A percentile compares a stretch with the other conserved stretches of the same genome.
phyloP scores from a whole-genome alignment of 2,888 invertebrate species.

The Branchipolynoe longqiensis region DNA sequence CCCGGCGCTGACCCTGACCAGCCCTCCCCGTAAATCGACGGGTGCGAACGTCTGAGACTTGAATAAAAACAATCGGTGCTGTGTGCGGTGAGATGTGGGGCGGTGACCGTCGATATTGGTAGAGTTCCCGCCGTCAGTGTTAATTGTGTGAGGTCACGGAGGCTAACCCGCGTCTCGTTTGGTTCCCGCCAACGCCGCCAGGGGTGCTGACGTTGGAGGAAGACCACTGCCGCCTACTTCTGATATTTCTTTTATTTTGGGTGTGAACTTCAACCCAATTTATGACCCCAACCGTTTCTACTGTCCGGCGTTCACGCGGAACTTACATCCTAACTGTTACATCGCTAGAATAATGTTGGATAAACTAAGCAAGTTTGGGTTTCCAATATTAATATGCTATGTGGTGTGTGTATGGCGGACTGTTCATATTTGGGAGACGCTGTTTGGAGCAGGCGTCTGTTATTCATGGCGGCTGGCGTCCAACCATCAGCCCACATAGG shows the following conservation, averaged over 20 bases:
- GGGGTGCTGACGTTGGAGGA: background rate
- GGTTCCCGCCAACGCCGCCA: background rate
- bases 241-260: background rate
- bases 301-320: background rate
- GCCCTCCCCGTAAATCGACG: too few relatives aligned
- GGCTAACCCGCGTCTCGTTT: conserved; percentile 2
- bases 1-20: too few relatives aligned
- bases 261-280: background rate
- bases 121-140: background rate
- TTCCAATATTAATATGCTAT: too few relatives aligned
- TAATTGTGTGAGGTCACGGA: conserved; percentile 27
- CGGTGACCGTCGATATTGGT: background rate
- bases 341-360: too few relatives aligned
- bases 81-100: background rate
- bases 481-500: too few relatives aligned
- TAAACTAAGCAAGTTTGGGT: too few relatives aligned
- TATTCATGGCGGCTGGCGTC: too few relatives aligned
- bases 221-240: conserved; percentile 12
- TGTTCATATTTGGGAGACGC: too few relatives aligned
- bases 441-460: too few relatives aligned
- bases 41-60: too few relatives aligned
- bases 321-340: too few relatives aligned
- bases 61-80: conserved; percentile 40
- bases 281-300: background rate
- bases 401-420: too few relatives aligned